Percentiles rank a stretch among this genome's conserved stretches.
Conservation (phyloP, 2,888 invertebrate genomes). For the Halictus quadricinctus region DNA sequence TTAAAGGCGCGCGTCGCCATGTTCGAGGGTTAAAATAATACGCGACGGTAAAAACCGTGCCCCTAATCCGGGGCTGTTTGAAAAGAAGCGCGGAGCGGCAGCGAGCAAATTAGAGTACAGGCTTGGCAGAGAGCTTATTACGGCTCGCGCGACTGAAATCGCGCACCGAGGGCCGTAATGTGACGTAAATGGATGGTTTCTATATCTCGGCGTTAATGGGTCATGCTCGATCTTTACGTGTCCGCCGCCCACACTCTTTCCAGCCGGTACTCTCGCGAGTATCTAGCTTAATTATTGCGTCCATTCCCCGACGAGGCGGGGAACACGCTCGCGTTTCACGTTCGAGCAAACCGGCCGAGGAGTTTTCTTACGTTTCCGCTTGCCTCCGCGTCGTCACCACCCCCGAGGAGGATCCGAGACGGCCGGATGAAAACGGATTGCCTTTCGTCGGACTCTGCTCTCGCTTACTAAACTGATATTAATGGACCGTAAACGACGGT, state of each 20-base stretch:
- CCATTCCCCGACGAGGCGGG: conserved; percentile 38
- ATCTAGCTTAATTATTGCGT: conserved; percentile 73
- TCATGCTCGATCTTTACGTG: conserved; percentile 50
- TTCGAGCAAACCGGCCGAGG: conserved; percentile 29
- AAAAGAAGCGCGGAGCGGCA: conserved; percentile 21
- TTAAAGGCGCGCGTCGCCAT: neutral
- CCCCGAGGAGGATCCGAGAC: conserved; percentile 50
- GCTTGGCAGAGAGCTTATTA: conserved; percentile 61
- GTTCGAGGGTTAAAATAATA: neutral
- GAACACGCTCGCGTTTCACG: conserved; percentile 14
- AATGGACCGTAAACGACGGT: conserved; percentile 70
- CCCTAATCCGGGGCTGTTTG: conserved; percentile 9
- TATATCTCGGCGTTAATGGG: conserved; percentile 63
- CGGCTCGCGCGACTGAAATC: conserved; percentile 42
- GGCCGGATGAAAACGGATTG: conserved; percentile 72
- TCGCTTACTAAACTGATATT: conserved; percentile 72
- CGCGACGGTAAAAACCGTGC: conserved; percentile 7
- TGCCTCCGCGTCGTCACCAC: conserved; percentile 29
- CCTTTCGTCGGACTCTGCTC: conserved; percentile 67
- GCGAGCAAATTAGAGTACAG: conserved; percentile 55
- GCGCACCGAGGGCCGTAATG: conserved; percentile 56
- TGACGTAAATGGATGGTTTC: conserved; percentile 73
- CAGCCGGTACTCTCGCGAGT: conserved; percentile 25
- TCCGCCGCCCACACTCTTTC: conserved; percentile 50
- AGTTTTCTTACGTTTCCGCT: conserved; percentile 53